A percentile compares a stretch with the other conserved stretches of the same genome.
Evolutionary conservation across 2,888 invertebrate genomes (phyloP).

Genomic region (Corythucha ciliata): DNA sequence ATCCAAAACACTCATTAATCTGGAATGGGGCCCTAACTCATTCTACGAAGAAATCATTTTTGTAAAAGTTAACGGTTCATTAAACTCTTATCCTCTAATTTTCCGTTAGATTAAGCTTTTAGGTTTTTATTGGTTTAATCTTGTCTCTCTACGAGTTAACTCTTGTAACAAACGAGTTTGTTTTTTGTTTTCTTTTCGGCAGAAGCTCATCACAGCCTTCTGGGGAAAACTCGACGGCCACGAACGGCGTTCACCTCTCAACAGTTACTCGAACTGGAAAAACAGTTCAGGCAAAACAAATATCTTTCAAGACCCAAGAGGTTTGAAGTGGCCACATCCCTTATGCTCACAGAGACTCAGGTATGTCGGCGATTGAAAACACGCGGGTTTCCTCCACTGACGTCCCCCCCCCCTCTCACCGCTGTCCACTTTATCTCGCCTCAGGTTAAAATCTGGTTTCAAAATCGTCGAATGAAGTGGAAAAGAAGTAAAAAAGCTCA

Average conservation of each 20-base stretch:
- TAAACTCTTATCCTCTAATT: too few relatives aligned
- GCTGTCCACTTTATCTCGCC: background rate
- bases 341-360: constrained; percentile 98
- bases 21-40: too few relatives aligned
- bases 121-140: too few relatives aligned
- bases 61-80: too few relatives aligned
- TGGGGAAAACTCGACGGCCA: constrained; percentile 83
- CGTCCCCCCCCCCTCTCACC: background rate
- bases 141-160: too few relatives aligned
- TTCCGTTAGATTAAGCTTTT: too few relatives aligned
- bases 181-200: constrained; percentile 27
- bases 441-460: constrained; percentile 98
- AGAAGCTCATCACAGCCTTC: constrained; percentile 53
- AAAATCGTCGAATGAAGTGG: constrained; percentile 98
- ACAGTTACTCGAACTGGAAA: constrained; percentile 92
- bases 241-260: constrained; percentile 97
- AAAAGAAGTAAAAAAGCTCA: constrained; percentile 94
- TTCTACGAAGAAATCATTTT: too few relatives aligned
- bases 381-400: too few relatives aligned
- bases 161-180: too few relatives aligned
- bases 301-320: constrained; percentile 95
- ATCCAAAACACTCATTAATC: too few relatives aligned
- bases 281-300: constrained; percentile 98
- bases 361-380: constrained; percentile 45
- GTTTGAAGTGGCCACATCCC: constrained; percentile 94